Evolutionary conservation across 1,140 invertebrate genomes (phyloP).

Genomic region (Drosophila pachea): DNA sequence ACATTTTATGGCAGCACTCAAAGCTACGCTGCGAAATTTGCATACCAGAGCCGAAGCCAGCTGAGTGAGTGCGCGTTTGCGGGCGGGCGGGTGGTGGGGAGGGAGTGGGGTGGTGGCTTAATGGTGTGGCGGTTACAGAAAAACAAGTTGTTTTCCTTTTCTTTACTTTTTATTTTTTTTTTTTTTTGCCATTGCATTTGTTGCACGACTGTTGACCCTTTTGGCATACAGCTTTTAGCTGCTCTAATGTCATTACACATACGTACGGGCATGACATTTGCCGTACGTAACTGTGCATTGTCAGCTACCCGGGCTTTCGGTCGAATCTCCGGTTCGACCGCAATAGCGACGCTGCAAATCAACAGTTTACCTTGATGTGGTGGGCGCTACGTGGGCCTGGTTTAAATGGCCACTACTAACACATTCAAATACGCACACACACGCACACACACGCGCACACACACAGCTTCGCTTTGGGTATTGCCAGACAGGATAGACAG

Average conservation of each 20-base stretch:
- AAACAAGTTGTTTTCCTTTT: neutral
- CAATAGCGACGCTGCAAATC: constrained; percentile 59
- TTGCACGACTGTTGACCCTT: constrained; percentile 25
- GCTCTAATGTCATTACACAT: constrained; percentile 32
- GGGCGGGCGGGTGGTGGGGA: neutral
- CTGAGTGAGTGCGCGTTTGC: neutral
- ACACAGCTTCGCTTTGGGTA: neutral
- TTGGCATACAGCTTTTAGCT: constrained; percentile 35
- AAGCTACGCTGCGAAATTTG: constrained; percentile 58
- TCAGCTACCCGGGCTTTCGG: constrained; percentile 7
- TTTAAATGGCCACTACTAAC: constrained; percentile 65
- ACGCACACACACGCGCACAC: neutral
- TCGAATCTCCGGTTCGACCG: constrained; percentile 10
- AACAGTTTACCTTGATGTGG: constrained; percentile 69
- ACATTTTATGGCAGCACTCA: constrained; percentile 53
- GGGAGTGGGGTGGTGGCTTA: neutral
- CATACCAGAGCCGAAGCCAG: constrained; percentile 33
- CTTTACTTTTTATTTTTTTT: neutral
- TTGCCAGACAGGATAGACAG: constrained; percentile 20
- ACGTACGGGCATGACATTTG: neutral
- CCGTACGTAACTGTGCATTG: constrained; percentile 9
- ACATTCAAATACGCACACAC: constrained; percentile 52
- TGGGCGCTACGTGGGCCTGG: constrained; percentile 40
- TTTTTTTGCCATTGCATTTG: constrained; percentile 1
- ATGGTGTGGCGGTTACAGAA: neutral